Conservation (phyloP, 92 coral and sea anemone species). For the Metridium senile region DNA sequence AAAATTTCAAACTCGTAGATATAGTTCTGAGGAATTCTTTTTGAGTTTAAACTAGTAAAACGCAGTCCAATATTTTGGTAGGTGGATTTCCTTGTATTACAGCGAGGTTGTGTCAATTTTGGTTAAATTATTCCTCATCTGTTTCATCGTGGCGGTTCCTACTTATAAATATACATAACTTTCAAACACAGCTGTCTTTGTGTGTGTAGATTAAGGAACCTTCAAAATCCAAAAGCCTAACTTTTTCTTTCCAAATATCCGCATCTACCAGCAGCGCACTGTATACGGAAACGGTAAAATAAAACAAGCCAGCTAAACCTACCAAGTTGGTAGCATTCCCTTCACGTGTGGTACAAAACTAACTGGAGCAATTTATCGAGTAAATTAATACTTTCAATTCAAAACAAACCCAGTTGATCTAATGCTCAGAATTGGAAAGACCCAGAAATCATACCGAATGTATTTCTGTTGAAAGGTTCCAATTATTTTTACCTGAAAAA, state of each 20-base stretch:
- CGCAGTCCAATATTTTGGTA: no score
- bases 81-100: no score
- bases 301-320: neutral
- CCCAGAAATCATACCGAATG: no score
- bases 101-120: no score
- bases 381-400: neutral
- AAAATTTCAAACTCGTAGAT: no score
- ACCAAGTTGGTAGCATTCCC: neutral
- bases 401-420: neutral
- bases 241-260: neutral
- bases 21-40: no score
- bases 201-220: slow-evolving; percentile 9
- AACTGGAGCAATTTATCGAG: neutral
- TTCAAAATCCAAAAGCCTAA: neutral
- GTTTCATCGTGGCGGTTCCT: neutral
- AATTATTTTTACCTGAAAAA: neutral
- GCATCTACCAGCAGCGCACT: neutral
- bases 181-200: slow-evolving; percentile 8
- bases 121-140: neutral
- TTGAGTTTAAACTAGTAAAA: no score
- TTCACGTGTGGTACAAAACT: neutral
- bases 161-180: slow-evolving; percentile 28
- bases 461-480: neutral
- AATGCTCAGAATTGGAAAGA: neutral
- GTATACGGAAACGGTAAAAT: neutral